Evolutionary conservation across 2,113 vertebrate species (phyloP).

Genomic region (Poeciliopsis retropinna): DNA sequence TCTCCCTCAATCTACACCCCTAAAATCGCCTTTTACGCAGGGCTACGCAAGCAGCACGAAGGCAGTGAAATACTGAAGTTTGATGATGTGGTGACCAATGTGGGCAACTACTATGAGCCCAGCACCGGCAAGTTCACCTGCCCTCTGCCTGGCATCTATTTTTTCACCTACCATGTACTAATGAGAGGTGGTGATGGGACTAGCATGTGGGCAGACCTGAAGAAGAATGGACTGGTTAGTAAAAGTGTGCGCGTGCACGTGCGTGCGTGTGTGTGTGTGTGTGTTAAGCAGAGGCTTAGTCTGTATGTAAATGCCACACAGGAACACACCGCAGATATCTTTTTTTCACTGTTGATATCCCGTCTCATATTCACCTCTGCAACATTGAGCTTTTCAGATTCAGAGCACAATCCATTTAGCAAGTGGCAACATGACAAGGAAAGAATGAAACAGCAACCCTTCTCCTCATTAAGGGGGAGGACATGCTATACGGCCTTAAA

Average conservation of each 20-base stretch:
- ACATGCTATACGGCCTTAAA: conserved; percentile 58
- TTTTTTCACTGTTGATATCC: conserved; percentile 36
- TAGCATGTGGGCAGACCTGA: conserved; percentile 97
- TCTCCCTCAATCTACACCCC: conserved; percentile 90
- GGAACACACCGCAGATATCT: conserved; percentile 18
- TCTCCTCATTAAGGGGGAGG: conserved; percentile 71
- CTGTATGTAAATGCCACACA: conserved; percentile 46
- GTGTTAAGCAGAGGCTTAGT: not conserved
- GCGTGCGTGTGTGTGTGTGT: not conserved
- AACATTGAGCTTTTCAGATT: conserved; percentile 70
- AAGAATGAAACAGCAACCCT: conserved; percentile 64
- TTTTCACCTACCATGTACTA: conserved; percentile 97
- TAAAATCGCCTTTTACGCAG: conserved; percentile 96
- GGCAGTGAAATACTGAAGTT: conserved; percentile 93
- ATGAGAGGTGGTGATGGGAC: conserved; percentile 97
- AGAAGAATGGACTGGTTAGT: conserved; percentile 94
- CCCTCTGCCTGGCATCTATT: conserved; percentile 94
- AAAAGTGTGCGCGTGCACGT: conserved; percentile 2
- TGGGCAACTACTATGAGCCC: conserved; percentile 97
- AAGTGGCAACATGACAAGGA: conserved; percentile 61
- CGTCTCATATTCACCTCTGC: conserved; percentile 54
- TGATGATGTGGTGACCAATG: conserved; percentile 96
- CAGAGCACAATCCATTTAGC: conserved; percentile 71
- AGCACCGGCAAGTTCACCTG: conserved; percentile 97
- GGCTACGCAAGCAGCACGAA: conserved; percentile 92